phyloP scores from a whole-genome alignment of 2,113 vertebrate genomes.

The Vanacampus margaritifer region DNA sequence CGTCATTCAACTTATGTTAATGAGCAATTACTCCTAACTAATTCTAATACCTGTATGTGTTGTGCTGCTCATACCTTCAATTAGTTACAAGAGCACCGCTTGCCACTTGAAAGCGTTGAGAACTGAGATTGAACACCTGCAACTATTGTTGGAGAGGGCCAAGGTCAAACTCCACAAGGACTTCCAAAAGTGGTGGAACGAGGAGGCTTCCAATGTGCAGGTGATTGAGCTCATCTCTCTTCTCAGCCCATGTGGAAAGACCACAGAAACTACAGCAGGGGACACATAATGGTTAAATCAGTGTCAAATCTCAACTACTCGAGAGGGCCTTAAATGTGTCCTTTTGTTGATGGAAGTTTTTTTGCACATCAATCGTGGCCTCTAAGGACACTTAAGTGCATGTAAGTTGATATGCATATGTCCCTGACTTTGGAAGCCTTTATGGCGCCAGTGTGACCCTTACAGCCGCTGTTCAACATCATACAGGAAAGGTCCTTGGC shows the following conservation, averaged over 20 bases:
- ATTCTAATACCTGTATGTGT: background rate
- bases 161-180: slow-evolving; percentile 87
- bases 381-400: slow-evolving; percentile 9
- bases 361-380: slow-evolving; percentile 8
- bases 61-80: slow-evolving; percentile 19
- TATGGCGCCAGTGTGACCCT: slow-evolving; percentile 33
- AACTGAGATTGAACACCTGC: slow-evolving; percentile 90
- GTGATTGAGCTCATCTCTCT: slow-evolving; percentile 58
- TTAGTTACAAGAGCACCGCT: slow-evolving; percentile 81
- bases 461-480: slow-evolving; percentile 36
- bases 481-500: slow-evolving; percentile 29
- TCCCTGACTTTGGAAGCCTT: slow-evolving; percentile 29
- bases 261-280: slow-evolving; percentile 8
- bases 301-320: slow-evolving; percentile 11
- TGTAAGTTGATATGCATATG: slow-evolving; percentile 21
- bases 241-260: slow-evolving; percentile 28
- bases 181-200: slow-evolving; percentile 87
- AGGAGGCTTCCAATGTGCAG: slow-evolving; percentile 73
- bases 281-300: background rate
- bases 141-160: slow-evolving; percentile 82
- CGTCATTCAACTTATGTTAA: background rate
- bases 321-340: slow-evolving; percentile 8
- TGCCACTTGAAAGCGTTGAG: slow-evolving; percentile 80
- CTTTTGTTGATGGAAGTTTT: slow-evolving; percentile 28
- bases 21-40: background rate